Conservation (phyloP, 2,113 vertebrate genomes). For the Austrofundulus limnaeus region DNA sequence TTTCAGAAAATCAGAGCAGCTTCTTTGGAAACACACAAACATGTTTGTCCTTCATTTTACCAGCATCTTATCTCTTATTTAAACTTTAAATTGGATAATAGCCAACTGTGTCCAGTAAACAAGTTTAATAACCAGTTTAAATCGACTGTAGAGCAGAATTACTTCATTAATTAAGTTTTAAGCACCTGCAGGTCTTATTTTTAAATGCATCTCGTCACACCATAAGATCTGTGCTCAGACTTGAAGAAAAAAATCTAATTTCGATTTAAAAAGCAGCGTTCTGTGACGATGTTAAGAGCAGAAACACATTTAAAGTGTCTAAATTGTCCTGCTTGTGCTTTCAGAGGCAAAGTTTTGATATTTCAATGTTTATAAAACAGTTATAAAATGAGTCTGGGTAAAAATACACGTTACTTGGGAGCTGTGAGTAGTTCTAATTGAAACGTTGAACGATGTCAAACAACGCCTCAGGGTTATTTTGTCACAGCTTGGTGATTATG, state of each 20-base stretch:
- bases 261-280: not conserved
- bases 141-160: conserved; percentile 24
- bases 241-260: not conserved
- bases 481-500: conserved; percentile 2
- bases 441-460: conserved; percentile 9
- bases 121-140: conserved; percentile 28
- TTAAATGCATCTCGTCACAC: not conserved
- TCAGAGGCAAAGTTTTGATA: no score
- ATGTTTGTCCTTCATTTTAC: no score
- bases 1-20: no score
- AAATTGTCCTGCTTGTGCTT: no score
- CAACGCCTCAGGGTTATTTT: conserved; percentile 6
- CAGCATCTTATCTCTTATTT: no score
- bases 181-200: conserved; percentile 13
- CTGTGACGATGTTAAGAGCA: no score
- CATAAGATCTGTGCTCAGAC: conserved; percentile 5
- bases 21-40: no score
- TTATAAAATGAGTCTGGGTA: not conserved
- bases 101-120: conserved; percentile 28
- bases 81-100: conserved; percentile 14
- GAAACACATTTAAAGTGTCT: no score
- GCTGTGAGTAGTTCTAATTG: not conserved
- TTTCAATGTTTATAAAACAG: no score
- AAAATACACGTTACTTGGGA: not conserved
- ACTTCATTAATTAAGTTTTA: conserved; percentile 31